A percentile compares a stretch with the other conserved stretches of the same genome.
Conservation (phyloP, 2,113 vertebrate genomes). For the Gymnocephalus cernua region DNA sequence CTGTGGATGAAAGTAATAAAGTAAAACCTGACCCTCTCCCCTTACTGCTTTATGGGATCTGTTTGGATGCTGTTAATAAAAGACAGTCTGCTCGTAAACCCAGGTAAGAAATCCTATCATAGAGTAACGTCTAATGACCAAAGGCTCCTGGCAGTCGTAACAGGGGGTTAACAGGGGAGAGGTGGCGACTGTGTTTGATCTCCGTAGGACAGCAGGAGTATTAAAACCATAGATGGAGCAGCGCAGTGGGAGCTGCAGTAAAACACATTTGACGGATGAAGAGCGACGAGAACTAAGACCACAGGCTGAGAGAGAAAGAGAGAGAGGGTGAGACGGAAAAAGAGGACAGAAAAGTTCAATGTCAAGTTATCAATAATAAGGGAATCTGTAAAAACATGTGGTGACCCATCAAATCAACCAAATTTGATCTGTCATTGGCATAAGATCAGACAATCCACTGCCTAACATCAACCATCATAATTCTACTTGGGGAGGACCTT, state of each 20-base stretch:
- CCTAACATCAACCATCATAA: neutral
- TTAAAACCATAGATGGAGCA: constrained; percentile 66
- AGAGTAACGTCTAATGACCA: constrained; percentile 46
- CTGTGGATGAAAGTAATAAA: neutral
- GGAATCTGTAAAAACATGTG: too few species aligned
- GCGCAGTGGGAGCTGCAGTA: constrained; percentile 68
- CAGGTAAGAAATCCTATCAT: constrained; percentile 18
- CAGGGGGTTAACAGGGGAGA: constrained; percentile 42
- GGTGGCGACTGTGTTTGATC: constrained; percentile 69
- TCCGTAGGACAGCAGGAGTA: constrained; percentile 47
- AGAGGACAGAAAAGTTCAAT: neutral
- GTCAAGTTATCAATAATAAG: neutral
- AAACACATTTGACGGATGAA: constrained; percentile 46
- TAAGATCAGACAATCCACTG: too few species aligned
- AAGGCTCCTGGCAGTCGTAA: constrained; percentile 44
- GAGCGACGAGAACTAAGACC: constrained; percentile 1
- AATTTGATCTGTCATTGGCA: too few species aligned
- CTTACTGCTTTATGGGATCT: neutral
- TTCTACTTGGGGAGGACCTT: neutral
- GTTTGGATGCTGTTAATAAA: neutral
- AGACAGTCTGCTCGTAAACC: constrained; percentile 23
- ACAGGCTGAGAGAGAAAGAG: constrained; percentile 2
- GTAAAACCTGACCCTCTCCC: constrained; percentile 13
- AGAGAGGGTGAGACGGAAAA: neutral
- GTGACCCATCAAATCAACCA: too few species aligned